Evolutionary conservation across 2,113 vertebrate genomes (phyloP).

Genomic region (Probosciger aterrimus): DNA sequence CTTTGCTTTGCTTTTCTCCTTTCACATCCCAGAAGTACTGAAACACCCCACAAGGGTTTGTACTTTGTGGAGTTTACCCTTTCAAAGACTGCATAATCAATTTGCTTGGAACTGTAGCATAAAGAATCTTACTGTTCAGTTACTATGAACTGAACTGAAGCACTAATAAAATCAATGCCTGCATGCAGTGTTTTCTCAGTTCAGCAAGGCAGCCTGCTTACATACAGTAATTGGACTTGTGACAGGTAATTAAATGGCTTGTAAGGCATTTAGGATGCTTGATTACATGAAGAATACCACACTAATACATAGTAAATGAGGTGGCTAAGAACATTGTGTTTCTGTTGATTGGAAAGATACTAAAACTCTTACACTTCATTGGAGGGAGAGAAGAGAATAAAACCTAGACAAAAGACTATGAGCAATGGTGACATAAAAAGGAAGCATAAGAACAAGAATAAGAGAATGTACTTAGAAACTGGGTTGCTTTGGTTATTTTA

Average conservation of each 20-base stretch:
- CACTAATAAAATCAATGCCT: neutral
- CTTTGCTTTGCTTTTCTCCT: neutral
- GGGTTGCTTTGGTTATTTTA: conserved; percentile 51
- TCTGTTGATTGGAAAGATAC: conserved; percentile 8
- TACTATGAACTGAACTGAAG: neutral
- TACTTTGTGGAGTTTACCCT: neutral
- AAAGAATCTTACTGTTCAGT: neutral
- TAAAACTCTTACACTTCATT: conserved; percentile 15
- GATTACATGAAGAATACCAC: conserved; percentile 25
- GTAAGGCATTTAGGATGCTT: conserved; percentile 46
- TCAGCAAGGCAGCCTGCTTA: conserved; percentile 12
- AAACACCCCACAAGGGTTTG: neutral
- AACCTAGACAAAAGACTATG: conserved; percentile 27
- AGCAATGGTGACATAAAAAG: conserved; percentile 25
- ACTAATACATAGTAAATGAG: conserved; percentile 35
- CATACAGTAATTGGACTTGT: conserved; percentile 35
- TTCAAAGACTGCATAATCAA: neutral
- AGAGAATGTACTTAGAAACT: conserved; percentile 12
- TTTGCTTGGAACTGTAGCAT: neutral
- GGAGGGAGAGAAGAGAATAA: conserved; percentile 5
- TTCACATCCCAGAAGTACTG: neutral
- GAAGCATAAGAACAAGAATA: neutral
- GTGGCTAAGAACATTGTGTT: neutral
- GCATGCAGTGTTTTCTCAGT: neutral
- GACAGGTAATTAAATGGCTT: conserved; percentile 63